Evolutionary conservation across 2,113 vertebrate genomes (phyloP), one percentile per base, ranked within the genome.

Genomic region (Pachypanchax playfairii): DNA sequence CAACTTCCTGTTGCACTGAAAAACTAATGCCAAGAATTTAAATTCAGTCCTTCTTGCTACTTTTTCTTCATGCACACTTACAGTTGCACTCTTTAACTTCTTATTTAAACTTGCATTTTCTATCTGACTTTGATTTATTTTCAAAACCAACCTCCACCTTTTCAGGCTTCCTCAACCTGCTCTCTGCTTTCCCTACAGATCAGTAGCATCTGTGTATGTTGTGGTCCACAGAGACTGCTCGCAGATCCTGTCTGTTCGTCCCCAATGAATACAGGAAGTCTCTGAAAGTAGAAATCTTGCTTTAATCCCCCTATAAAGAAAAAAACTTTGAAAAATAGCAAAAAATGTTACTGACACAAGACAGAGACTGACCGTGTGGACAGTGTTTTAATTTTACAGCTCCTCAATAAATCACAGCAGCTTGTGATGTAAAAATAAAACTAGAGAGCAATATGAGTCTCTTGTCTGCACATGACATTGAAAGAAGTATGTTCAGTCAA

Each of bases 401-500:
- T 31, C 11, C 8, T 51, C 20, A 25, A 65, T 42, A 59, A 63
- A 66, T 63, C 38, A 20, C 18, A 61, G 38, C 1, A 9, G 6
- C n/a, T 58, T 10, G 13, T 11, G 25, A 9, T 52, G 55, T 53
- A 63, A 60, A 62, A 71, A 71, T 54, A 71, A 53, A 72, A 8
- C 9, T 21, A n/a, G 17, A 8, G 39, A 39, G 47, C 63, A 28
- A 67, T n/a, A 49, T 55, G 41, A 21, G 29, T 49, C 50, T 60
- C 41, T n/a, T 58, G 50, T 52, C 29, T 62, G 41, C 43, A 58
- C 11, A 14, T 47, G n/a, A 50, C 49, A 44, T 20, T 41, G 25
- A 68, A 75, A 63, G 71, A 20, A 71, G 51, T 54, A 56, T 75
- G 57, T 75, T 78, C 62, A 71, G 48, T 70, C 70, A 36, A 51